Conservation (phyloP, 2,797 vertebrate species). For the Pipistrellus kuhlii region DNA sequence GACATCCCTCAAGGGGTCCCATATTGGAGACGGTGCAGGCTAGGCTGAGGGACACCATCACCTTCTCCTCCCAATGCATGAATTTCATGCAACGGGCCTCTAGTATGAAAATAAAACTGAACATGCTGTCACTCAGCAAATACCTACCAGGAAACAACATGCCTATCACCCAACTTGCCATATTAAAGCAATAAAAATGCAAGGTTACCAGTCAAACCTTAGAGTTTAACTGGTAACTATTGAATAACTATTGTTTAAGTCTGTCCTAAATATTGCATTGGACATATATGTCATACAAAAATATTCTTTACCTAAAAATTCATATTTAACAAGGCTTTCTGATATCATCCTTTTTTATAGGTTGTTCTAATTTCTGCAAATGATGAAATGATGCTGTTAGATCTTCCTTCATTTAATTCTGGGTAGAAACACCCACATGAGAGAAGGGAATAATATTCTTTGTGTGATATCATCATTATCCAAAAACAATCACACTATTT, state of each 20-base stretch:
- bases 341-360: not conserved
- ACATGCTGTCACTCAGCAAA: not conserved
- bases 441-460: not conserved
- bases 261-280: not conserved
- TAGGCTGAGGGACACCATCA: no score
- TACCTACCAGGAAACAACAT: not conserved
- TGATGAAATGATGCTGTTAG: not conserved
- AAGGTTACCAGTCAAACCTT: not conserved
- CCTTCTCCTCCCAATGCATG: no score
- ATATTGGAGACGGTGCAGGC: no score
- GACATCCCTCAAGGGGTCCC: no score
- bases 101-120: not conserved
- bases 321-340: not conserved
- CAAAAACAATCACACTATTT: not conserved
- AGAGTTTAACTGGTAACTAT: not conserved
- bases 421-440: not conserved
- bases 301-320: not conserved
- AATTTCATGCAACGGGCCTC: no score
- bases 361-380: slow-evolving; percentile 1
- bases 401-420: not conserved
- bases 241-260: not conserved
- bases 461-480: not conserved
- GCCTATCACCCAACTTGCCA: not conserved
- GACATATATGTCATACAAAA: not conserved
- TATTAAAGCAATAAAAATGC: not conserved